phyloP scores from a whole-genome alignment of 2,113 vertebrate genomes.

The Shinisaurus crocodilurus region DNA sequence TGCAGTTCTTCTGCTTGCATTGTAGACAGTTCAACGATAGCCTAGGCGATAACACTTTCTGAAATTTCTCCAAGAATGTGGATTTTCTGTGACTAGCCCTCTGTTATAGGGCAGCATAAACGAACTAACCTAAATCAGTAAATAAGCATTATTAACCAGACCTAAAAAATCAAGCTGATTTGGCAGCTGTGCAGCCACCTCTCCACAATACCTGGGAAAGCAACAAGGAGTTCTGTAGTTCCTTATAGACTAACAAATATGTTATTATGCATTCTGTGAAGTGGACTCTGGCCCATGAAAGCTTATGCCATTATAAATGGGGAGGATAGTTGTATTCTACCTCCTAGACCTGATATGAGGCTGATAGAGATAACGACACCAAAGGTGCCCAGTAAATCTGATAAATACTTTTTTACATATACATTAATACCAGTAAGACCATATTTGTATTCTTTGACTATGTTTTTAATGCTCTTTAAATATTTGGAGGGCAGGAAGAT shows the following conservation, averaged over 20 bases:
- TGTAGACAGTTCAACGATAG: not conserved
- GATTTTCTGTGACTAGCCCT: not conserved
- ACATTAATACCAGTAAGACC: not conserved
- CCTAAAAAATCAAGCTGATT: not conserved
- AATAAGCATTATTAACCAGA: not conserved
- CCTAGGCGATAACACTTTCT: not conserved
- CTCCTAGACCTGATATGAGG: not conserved
- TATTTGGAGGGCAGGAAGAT: not conserved
- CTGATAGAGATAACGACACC: not conserved
- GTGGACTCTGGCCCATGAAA: not conserved
- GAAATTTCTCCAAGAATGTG: not conserved
- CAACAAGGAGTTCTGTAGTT: not conserved
- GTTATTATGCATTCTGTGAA: not conserved
- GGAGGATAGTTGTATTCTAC: not conserved
- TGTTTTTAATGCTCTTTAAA: not conserved
- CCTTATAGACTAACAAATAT: not conserved
- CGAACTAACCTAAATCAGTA: too few species aligned
- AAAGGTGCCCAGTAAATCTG: not conserved
- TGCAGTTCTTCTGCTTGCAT: not conserved
- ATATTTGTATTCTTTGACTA: not conserved
- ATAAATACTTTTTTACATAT: not conserved
- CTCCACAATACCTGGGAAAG: not conserved
- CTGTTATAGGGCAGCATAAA: too few species aligned
- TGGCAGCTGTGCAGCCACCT: not conserved
- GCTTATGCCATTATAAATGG: not conserved